Evolutionary conservation across 2,888 invertebrate genomes (phyloP).

Genomic region (Sericinus montela): DNA sequence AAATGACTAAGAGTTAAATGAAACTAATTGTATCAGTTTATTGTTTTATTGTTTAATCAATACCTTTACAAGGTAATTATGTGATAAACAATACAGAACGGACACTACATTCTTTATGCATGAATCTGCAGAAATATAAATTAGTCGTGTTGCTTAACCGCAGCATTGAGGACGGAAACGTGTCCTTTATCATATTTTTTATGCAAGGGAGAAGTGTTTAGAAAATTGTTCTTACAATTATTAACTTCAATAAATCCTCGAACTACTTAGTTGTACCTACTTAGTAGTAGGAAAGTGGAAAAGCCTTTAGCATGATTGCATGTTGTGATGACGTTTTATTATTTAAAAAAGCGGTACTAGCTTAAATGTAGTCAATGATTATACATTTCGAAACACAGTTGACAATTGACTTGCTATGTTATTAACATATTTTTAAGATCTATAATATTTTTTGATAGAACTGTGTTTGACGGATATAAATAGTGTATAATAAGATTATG

Average conservation of each 20-base stretch:
- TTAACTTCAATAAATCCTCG: constrained; percentile 64
- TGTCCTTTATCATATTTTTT: constrained; percentile 50
- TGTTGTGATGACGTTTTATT: constrained; percentile 34
- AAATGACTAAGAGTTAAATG: constrained; percentile 8
- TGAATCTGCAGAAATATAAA: constrained; percentile 39
- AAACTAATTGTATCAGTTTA: constrained; percentile 28
- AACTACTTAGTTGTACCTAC: constrained; percentile 67
- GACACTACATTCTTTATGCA: constrained; percentile 55
- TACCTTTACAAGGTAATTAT: constrained; percentile 71
- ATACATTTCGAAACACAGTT: not conserved
- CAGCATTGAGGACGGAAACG: constrained; percentile 61
- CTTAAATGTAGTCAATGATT: not conserved
- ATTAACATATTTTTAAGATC: not conserved
- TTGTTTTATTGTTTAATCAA: constrained; percentile 63
- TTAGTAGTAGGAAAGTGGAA: constrained; percentile 48
- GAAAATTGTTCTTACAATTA: constrained; percentile 65
- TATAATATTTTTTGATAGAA: not conserved
- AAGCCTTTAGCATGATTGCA: constrained; percentile 71
- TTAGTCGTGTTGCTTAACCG: constrained; percentile 42
- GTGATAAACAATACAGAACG: constrained; percentile 60
- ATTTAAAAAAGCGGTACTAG: constrained; percentile 12
- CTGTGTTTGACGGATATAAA: not conserved
- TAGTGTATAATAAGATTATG: too few relatives aligned
- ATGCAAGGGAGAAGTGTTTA: constrained; percentile 55
- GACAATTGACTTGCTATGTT: not conserved